Conservation (phyloP, 2,797 vertebrate species). For the Chiroxiphia lanceolata region DNA sequence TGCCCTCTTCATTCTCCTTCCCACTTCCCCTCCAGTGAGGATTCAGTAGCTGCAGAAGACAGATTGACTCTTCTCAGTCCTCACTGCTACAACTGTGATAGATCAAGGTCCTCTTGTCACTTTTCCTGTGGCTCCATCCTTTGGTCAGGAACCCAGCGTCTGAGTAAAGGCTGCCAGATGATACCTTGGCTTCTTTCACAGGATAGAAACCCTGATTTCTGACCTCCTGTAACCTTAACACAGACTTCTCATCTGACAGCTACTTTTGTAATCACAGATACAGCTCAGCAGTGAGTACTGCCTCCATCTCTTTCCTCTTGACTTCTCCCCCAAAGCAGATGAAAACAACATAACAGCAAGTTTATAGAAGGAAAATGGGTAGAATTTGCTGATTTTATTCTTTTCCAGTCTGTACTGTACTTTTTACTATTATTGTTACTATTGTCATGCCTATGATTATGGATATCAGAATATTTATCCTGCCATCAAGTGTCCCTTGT, state of each 20-base stretch:
- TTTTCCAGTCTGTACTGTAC: neutral
- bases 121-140: neutral
- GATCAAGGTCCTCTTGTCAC: neutral
- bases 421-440: neutral
- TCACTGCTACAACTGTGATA: neutral
- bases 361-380: neutral
- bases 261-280: neutral
- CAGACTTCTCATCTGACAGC: neutral
- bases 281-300: neutral
- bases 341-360: neutral
- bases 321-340: neutral
- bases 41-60: neutral
- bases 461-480: neutral
- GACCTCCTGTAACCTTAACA: neutral
- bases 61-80: neutral
- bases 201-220: neutral
- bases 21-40: neutral
- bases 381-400: neutral
- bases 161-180: neutral
- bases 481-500: neutral
- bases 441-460: neutral
- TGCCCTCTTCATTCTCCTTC: neutral
- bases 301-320: neutral
- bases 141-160: neutral
- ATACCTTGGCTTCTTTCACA: neutral